phyloP scores from a whole-genome alignment of 2,113 vertebrate species.

The Oxyruncus cristatus region DNA sequence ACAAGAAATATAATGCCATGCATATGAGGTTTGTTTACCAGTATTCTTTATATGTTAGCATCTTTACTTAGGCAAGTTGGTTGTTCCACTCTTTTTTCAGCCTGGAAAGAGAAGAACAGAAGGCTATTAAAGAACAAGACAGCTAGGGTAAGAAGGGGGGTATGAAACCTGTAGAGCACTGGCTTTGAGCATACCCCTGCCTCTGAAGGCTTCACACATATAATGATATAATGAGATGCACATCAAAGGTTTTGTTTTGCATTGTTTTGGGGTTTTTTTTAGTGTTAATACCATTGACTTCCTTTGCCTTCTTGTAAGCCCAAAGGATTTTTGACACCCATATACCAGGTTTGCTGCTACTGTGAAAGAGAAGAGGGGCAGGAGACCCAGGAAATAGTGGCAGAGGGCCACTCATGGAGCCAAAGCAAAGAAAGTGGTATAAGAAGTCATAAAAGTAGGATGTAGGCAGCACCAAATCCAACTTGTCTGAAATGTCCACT shows the following conservation, averaged over 20 bases:
- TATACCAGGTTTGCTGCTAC: background rate
- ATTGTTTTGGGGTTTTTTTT: background rate
- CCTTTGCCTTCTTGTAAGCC: background rate
- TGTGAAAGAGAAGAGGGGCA: background rate
- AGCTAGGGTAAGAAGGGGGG: background rate
- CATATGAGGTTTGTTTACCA: background rate
- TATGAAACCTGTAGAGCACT: background rate
- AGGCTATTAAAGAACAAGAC: background rate
- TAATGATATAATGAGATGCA: background rate
- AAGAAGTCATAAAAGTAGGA: background rate
- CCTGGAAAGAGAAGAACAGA: background rate
- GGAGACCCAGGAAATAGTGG: background rate
- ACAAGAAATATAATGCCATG: background rate
- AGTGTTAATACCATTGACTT: background rate
- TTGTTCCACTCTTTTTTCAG: background rate
- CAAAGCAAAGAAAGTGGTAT: background rate
- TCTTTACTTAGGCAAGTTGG: background rate
- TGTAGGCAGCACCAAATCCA: background rate
- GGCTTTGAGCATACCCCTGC: background rate
- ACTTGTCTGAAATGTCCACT: background rate
- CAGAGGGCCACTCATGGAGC: background rate
- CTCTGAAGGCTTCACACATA: background rate
- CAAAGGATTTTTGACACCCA: background rate
- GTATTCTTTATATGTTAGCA: background rate
- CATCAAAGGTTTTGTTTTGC: background rate